Conservation (phyloP, 2,888 invertebrate genomes). For the Limulus polyphemus region DNA sequence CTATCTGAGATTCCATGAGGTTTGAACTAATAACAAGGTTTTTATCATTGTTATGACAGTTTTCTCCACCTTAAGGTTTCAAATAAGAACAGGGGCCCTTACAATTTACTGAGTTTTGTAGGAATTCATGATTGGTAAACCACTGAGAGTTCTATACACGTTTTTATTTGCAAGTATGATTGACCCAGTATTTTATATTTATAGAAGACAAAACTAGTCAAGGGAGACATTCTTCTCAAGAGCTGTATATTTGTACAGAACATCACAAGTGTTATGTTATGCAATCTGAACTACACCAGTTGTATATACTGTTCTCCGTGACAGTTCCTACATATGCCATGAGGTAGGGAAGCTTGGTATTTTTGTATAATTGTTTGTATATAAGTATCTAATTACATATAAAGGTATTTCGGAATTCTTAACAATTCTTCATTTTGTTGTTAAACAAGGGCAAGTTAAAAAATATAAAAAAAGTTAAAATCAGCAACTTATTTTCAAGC, state of each 20-base stretch:
- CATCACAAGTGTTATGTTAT: constrained; percentile 73
- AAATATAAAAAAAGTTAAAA: no score
- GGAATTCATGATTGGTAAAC: not conserved
- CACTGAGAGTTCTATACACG: not conserved
- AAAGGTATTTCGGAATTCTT: not conserved
- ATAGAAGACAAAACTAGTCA: not conserved
- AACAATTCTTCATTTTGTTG: not conserved
- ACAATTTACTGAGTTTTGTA: not conserved
- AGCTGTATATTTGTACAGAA: constrained; percentile 72
- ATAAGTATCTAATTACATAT: not conserved
- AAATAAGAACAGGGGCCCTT: no score
- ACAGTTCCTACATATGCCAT: constrained; percentile 62
- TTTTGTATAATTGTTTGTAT: constrained; percentile 1
- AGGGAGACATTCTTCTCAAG: constrained; percentile 36
- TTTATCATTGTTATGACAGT: no score
- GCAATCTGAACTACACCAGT: constrained; percentile 50
- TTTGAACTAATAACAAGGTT: no score
- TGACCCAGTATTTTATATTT: not conserved
- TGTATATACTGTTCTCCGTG: constrained; percentile 60
- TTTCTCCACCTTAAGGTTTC: no score
- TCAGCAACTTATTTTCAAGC: no score
- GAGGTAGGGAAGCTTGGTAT: constrained; percentile 41
- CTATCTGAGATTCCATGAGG: no score
- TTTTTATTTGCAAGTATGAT: not conserved
- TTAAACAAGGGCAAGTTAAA: no score